These are phyloP conservation scores for Lamproptera curius DNA, from an alignment of 2,888 invertebrate genomes.

Conservation along the genomic window DNA sequence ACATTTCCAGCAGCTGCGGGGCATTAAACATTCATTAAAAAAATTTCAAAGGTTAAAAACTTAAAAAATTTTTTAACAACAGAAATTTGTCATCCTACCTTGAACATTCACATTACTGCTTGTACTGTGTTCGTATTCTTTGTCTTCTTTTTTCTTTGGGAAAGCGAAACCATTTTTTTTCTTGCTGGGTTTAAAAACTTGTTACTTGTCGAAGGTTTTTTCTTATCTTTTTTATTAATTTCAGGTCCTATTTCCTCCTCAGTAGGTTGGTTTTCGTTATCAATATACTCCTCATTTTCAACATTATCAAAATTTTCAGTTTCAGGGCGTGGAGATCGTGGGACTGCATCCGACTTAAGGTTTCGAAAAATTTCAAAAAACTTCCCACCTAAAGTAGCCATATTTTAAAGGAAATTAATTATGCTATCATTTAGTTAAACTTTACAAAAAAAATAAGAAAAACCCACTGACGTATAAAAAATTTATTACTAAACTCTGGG, in stretches of 20 bases:
- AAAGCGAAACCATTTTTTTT: slow-evolving; percentile 23
- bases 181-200: slow-evolving; percentile 35
- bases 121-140: slow-evolving; percentile 33
- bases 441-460: not conserved
- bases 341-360: slow-evolving; percentile 72
- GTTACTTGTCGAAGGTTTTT: slow-evolving; percentile 10
- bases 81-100: too few species aligned
- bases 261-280: slow-evolving; percentile 32
- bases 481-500: too few species aligned
- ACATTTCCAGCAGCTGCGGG: slow-evolving; percentile 70
- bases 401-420: slow-evolving; percentile 20
- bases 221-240: slow-evolving; percentile 20
- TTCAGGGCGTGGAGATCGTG: slow-evolving; percentile 60
- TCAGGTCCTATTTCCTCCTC: slow-evolving; percentile 26
- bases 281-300: slow-evolving; percentile 27
- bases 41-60: too few species aligned
- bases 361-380: slow-evolving; percentile 60
- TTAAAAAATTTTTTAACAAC: too few species aligned
- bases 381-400: slow-evolving; percentile 43
- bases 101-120: slow-evolving; percentile 55
- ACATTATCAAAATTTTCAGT: slow-evolving; percentile 28
- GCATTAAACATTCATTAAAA: too few species aligned
- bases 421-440: not conserved
- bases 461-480: not conserved
- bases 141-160: slow-evolving; percentile 26